Evolutionary conservation across 2,888 invertebrate species (phyloP), one percentile per base, ranked within the genome.

Genomic region (Oscheius myriophilus): DNA sequence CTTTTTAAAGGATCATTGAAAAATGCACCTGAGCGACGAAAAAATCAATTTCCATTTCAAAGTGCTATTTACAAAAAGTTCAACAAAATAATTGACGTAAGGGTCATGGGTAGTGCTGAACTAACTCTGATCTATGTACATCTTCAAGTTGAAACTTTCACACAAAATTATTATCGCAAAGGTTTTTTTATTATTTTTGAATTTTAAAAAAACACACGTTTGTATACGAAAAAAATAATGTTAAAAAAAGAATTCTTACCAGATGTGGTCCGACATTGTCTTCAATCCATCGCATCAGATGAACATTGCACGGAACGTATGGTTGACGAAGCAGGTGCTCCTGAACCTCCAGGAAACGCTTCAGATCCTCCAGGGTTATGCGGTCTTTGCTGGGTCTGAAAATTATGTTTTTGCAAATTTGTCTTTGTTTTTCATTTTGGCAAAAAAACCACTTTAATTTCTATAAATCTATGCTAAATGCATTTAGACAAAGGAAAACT

Each of bases 291-390:
- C 81, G 75, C 68, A 86, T 78, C 66, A 86, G 78, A 69, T 87
- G 84, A 26, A 86, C 85, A 68, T 86, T 85, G 63, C 81, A 78
- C 0, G 86, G 86, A 4, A 86, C 86, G 69, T 82, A 86, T 12
- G 86, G 86, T 58, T 84, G 83, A 41, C 82, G 69, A 11, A 83
- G 71, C 7, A 84, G 54, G 49, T 85, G 84, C 57, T 85, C 85
- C 67, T 86, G 86, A 16, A 86, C 84, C 68, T 86, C 86, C 39
- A 86, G 76, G 70, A 86, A 86, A 18, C 82, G 72, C 62, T 84
- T 83, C 70, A 86, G 70, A 62, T 86, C 86, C 72, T 86, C 86
- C 71, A 87, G 72, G 12, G 86, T 86, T 69, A 86, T 86, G 53
- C 85, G 80, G 53, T 84, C 83, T 68, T 85, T 85, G 58, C 80